phyloP scores from a whole-genome alignment of 2,113 vertebrate species.

The Cyprinodon variegatus region DNA sequence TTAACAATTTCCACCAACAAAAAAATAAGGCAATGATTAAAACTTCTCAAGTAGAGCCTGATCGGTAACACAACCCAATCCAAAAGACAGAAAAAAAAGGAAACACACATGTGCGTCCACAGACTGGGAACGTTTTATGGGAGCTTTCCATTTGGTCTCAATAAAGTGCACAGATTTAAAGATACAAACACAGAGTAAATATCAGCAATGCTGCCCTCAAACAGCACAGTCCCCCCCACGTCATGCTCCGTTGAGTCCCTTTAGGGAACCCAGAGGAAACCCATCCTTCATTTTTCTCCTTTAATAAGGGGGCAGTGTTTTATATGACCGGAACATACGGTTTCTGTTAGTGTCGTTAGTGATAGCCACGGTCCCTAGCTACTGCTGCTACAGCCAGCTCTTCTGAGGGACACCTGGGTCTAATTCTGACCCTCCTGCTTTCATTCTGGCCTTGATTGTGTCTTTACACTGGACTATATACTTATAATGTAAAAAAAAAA shows the following conservation, averaged over 20 bases:
- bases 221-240: neutral
- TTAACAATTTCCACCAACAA: neutral
- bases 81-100: conserved; percentile 34
- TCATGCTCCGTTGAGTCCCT: conserved; percentile 46
- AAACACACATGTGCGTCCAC: conserved; percentile 44
- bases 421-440: conserved; percentile 52
- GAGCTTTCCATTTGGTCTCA: conserved; percentile 27
- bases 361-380: conserved; percentile 38
- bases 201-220: conserved; percentile 1
- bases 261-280: conserved; percentile 54
- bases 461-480: conserved; percentile 14
- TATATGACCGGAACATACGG: conserved; percentile 68
- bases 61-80: conserved; percentile 49
- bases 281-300: conserved; percentile 58
- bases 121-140: conserved; percentile 34
- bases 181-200: conserved; percentile 21
- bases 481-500: neutral
- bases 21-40: conserved; percentile 4
- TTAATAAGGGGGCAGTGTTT: conserved; percentile 67
- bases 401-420: conserved; percentile 56
- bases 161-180: conserved; percentile 38
- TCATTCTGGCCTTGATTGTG: conserved; percentile 21
- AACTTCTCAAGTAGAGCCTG: conserved; percentile 16
- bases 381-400: conserved; percentile 5
- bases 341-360: conserved; percentile 74